Base-by-base conservation (phyloP, 2,113 vertebrate species). In the Mesocricetus auratus region DNA sequence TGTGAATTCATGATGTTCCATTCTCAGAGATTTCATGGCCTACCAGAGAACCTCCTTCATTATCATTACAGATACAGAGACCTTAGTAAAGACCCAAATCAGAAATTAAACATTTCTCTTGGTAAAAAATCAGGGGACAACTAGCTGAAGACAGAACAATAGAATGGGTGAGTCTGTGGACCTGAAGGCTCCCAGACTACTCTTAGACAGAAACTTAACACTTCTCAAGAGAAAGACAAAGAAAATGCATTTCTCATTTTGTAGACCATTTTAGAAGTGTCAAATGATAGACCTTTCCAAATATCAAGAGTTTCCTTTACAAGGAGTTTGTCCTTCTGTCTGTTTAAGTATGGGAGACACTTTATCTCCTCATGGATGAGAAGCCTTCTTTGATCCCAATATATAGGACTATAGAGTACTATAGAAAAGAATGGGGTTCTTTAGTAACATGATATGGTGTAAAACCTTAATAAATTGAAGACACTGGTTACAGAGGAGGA, bases 31-130 rank as follows among this genome's bases (percentile, higher is more conserved):
- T 7, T 26, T 26, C 33, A 53, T 33, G 11, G 66, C 29, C 58
- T 26, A 1, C 11, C 31, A 6, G 0, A 2, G 11, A 42, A 69
- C 58, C 36, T 81, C 50, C 26, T 75, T 50, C 66, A 62, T 90
- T 26, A 89, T 97, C 9, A 98, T 98, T 10, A 98, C 98, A 98
- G 97, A 97, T 86, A 98, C 15, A 97, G 68, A 94, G 64, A 92
- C 15, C 93, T 93, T 93, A 96, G 75, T 0, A 97, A 98, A 0
- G 98, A 98, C 2, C 96, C 98, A 19, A 96, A 97, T 95, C 99
- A 99, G 98, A 98, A 96, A 91, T 97, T 99, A 92, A 98, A 99
- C 93, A 99, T 99, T 90, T 99, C 99, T 22, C 99, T 97, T 64
- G 98, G 98, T 90, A 99, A 98, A 7, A 98, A 99, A 89, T 98